Evolutionary conservation across 92 coral and sea anemone species (phyloP), one percentile per base, ranked within the genome.

Genomic region (Zoanthus sociatus): DNA sequence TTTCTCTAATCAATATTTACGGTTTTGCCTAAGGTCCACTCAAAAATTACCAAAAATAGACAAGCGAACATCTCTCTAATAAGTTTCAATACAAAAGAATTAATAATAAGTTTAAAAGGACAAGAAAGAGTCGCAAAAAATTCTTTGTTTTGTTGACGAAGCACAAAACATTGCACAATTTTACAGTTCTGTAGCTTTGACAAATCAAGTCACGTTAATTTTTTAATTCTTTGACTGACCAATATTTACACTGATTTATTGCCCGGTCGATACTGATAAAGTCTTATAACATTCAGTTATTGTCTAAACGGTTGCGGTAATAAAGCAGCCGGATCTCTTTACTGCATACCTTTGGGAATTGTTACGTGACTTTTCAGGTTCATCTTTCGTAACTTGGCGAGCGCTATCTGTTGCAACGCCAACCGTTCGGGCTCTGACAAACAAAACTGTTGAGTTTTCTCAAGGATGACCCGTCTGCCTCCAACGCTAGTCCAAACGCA

Each of bases 401-500:
- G 93, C 5, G 98, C 97, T 18, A 95, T 90, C 76, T 95, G 96
- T 69, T 97, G 99, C 20, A 97, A 93, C 5, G 99, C 96, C 16
- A 95, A 87, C 30, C 95, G 94, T 87, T 97, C 99, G 17, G 99
- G 93, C 44, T 90, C 95, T 2, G 96, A 95, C 31, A 97, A 90
- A 14, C 86, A 88, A 16, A 94, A 89, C 47, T 93, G 83, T 42
- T 88, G 90, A 3, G 91, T 88, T 71, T 89, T 89, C 9, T 91
- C 90, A 0, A 97, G 97, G 64, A 87, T 89, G 30, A 97, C 94
- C 73, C 83, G 91, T 15, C 92, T 87, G 15, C 99, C 98, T 15
- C 96, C 97, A 48, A 91, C 95, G 32, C 98, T 95, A 51, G 90
- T 88, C 99, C 99, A 97, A 60, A 88, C 90, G 70, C 88, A 97